These are phyloP conservation scores for Cydia strobilella DNA, from an alignment of 1,140 invertebrate species.

Conservation along the genomic window DNA sequence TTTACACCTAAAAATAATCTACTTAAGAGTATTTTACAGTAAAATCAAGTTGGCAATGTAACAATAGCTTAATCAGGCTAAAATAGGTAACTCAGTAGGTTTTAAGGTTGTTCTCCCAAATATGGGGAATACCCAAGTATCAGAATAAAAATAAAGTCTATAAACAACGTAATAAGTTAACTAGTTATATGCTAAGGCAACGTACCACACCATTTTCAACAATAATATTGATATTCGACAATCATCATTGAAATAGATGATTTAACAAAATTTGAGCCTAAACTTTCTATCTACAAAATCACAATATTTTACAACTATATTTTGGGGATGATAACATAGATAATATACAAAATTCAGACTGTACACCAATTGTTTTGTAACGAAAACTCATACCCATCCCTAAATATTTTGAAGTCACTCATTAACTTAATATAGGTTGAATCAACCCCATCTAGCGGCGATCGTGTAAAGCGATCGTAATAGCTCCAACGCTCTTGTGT, in stretches of 20 bases:
- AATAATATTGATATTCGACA: conserved; percentile 32
- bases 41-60: conserved; percentile 56
- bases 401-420: conserved; percentile 22
- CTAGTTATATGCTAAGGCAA: conserved; percentile 37
- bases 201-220: conserved; percentile 36
- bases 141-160: conserved; percentile 37
- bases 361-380: conserved; percentile 24
- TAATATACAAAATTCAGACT: conserved; percentile 18
- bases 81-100: conserved; percentile 55
- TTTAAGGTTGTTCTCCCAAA: conserved; percentile 39
- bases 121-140: conserved; percentile 36
- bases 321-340: conserved; percentile 24
- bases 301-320: conserved; percentile 48
- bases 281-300: conserved; percentile 53
- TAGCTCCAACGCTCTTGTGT: conserved; percentile 88
- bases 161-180: conserved; percentile 50
- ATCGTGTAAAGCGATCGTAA: conserved; percentile 90
- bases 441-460: conserved; percentile 86
- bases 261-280: conserved; percentile 32
- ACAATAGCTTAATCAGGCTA: conserved; percentile 51
- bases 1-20: conserved; percentile 46
- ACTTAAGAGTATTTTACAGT: conserved; percentile 55
- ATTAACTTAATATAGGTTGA: conserved; percentile 20
- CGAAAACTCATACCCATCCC: conserved; percentile 6
- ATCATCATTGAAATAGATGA: conserved; percentile 29